phyloP scores from a whole-genome alignment of 1,140 invertebrate species.

The Brachionus plicatilis region DNA sequence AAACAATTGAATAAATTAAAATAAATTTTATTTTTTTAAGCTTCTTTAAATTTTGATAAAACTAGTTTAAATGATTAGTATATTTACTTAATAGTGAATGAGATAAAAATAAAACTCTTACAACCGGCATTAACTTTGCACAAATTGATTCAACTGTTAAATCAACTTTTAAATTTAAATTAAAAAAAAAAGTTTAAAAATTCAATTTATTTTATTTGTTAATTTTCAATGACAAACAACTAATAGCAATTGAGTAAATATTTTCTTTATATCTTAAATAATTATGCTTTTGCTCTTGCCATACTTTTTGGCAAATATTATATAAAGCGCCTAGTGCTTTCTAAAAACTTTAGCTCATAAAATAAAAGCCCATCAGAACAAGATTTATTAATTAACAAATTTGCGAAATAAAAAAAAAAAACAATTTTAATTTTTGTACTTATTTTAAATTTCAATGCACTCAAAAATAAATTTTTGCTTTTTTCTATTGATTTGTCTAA shows the following conservation, averaged over 20 bases:
- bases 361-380: neutral
- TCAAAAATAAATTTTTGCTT: neutral
- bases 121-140: neutral
- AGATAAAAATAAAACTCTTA: neutral
- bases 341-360: neutral
- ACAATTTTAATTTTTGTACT: neutral
- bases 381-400: neutral
- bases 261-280: constrained; percentile 10
- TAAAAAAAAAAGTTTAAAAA: neutral
- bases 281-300: neutral
- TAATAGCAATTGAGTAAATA: neutral
- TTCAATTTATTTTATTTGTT: constrained; percentile 34
- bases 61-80: neutral
- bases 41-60: neutral
- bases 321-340: neutral
- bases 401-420: neutral
- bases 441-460: neutral
- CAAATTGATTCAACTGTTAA: neutral
- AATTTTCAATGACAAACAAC: constrained; percentile 29
- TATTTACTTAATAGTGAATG: neutral
- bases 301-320: neutral
- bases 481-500: neutral
- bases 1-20: neutral
- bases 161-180: neutral
- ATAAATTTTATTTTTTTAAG: neutral